Evolutionary conservation across 2,797 vertebrate species (phyloP).

Genomic region (Coluber constrictor): DNA sequence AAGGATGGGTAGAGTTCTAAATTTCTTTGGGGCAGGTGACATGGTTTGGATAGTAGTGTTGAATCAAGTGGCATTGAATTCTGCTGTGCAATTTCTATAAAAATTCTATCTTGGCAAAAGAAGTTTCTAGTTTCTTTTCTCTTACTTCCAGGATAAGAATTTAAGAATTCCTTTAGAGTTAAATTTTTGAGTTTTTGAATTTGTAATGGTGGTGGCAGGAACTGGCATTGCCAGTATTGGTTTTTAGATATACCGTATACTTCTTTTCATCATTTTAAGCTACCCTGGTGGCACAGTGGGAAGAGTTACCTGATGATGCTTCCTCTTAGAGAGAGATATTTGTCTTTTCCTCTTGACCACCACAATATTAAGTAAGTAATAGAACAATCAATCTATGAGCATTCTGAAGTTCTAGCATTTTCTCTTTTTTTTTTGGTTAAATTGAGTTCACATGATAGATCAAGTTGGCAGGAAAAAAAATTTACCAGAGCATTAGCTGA

Average conservation of each 20-base stretch:
- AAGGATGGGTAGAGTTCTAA: background rate
- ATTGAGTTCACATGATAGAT: background rate
- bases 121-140: background rate
- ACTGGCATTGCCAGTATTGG: background rate
- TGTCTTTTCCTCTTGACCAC: background rate
- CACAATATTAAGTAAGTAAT: background rate
- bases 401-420: background rate
- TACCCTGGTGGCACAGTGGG: background rate
- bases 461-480: background rate
- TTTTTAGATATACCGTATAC: background rate
- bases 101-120: background rate
- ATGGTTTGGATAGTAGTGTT: background rate
- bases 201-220: background rate
- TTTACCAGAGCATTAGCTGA: background rate
- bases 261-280: background rate
- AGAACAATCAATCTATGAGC: background rate
- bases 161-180: background rate
- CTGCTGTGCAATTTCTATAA: background rate
- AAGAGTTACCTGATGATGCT: background rate
- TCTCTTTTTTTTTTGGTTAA: background rate
- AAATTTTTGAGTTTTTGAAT: background rate
- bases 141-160: background rate
- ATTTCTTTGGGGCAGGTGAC: background rate
- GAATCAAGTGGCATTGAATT: background rate
- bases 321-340: background rate